Conservation (phyloP, 2,888 invertebrate species). For the Drosophila tanythrix region DNA sequence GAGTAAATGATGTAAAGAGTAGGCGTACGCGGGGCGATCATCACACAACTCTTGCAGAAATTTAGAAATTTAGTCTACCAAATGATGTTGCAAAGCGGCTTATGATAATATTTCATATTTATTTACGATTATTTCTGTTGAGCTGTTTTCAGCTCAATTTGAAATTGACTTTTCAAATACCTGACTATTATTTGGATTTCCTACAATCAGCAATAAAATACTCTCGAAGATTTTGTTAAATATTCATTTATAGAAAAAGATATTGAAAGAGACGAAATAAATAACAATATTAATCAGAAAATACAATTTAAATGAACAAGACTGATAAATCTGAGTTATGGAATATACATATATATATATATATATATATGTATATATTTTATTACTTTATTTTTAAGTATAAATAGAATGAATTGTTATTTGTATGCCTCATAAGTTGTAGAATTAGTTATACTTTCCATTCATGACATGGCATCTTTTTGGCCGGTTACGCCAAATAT, state of each 20-base stretch:
- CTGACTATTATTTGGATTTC: background rate
- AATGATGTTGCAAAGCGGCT: constrained; percentile 40
- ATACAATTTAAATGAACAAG: background rate
- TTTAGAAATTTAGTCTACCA: constrained; percentile 23
- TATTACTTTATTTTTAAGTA: background rate
- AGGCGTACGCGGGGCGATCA: constrained; percentile 23
- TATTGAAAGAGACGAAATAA: background rate
- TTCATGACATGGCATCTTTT: background rate
- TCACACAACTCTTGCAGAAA: background rate
- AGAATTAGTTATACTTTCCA: constrained; percentile 11
- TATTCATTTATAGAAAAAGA: no score
- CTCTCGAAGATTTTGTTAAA: constrained; percentile 4
- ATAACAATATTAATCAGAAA: background rate
- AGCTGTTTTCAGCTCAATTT: background rate
- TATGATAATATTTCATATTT: constrained; percentile 39
- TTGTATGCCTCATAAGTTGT: background rate
- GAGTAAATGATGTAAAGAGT: constrained; percentile 77
- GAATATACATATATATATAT: background rate
- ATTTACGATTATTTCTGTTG: constrained; percentile 28
- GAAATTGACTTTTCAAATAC: constrained; percentile 15
- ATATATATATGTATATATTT: no score
- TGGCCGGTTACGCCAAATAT: constrained; percentile 19
- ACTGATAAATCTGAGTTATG: background rate
- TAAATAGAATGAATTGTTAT: background rate
- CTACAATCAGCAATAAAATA: background rate